phyloP scores from a whole-genome alignment of 2,888 invertebrate genomes.

The Fissipunctia ypsillon region DNA sequence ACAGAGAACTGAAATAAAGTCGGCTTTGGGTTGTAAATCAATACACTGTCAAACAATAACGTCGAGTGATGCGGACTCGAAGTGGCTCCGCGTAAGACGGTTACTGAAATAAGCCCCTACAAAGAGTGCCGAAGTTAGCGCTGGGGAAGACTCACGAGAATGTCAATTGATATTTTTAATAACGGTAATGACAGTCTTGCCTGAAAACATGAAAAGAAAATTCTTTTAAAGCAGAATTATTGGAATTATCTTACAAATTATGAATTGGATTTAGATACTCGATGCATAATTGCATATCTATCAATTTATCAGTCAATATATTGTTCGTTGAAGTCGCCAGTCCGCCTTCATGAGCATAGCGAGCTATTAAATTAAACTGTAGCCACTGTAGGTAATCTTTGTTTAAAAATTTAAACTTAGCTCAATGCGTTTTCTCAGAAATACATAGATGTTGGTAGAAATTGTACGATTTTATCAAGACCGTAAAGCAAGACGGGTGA shows the following conservation, averaged over 20 bases:
- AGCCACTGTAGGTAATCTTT: constrained; percentile 12
- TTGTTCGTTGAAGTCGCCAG: neutral
- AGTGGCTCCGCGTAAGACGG: constrained; percentile 40
- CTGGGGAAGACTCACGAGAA: constrained; percentile 10
- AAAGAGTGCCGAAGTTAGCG: constrained; percentile 22
- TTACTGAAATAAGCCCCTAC: constrained; percentile 38
- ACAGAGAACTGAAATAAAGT: constrained; percentile 74
- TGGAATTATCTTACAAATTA: constrained; percentile 17
- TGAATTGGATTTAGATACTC: constrained; percentile 16
- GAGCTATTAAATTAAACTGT: neutral
- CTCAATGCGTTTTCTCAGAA: constrained; percentile 5
- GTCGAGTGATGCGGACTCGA: constrained; percentile 40
- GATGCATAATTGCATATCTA: constrained; percentile 5
- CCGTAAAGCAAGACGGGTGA: too few species aligned
- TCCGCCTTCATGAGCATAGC: neutral
- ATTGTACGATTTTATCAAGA: constrained; percentile 6
- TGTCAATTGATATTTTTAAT: constrained; percentile 41
- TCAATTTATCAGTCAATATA: constrained; percentile 10
- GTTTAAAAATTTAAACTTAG: neutral
- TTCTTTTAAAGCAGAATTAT: neutral
- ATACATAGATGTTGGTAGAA: neutral
- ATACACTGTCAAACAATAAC: constrained; percentile 75
- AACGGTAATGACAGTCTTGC: constrained; percentile 11
- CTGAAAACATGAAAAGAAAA: constrained; percentile 23
- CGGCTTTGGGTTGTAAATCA: constrained; percentile 76